Base-by-base conservation (phyloP, 2,888 invertebrate genomes). In the Troides aeacus region DNA sequence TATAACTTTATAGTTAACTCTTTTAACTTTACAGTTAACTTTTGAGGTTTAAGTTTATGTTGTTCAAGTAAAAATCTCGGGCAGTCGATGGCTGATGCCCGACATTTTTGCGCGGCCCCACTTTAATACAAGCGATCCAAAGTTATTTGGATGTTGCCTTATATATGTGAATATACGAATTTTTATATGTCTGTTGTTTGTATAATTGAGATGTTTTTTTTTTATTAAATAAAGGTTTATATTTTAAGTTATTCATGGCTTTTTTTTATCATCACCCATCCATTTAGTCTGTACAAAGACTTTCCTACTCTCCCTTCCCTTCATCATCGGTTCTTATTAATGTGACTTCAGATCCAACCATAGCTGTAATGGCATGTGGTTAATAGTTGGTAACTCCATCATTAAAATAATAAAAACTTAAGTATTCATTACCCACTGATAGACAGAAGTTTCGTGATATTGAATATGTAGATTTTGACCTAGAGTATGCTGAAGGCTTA, bases 21-120 rank as follows among this genome's bases (percentile, higher is more conserved):
- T 30, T 30, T 30, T 30, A 30, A 30, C 5, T 30, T 30, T 30
- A 30, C 30, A 30, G 30, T 30, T 30, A 30, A 30, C 30, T 30
- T 30, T 5, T 30, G 30, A 30, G 3, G 30, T 30, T 30, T 3
- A 30, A 30, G 30, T 30, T 30, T 17, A 18, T 17, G 6, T 53
- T 17, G 6, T 53, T 53, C 17, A 17, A 12, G 77, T 84, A 90
- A 92, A 91, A 91, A 90, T 91, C 86, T 92, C 88, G 86, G 84
- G 82, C 83, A 78, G 75, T 80, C 80, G 77, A 91, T 92, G 92
- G 92, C 92, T 92, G 92, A 88, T 85, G 84, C 82, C 86, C 87
- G 92, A 91, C 83, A 89, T 91, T 91, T 92, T 91, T 91, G 86
- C 77, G 78, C 66, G 23, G 72, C 77, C 80, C 80, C 75, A 12